Conservation (phyloP, 2,113 vertebrate species). For the Hippocampus guttulatus region DNA sequence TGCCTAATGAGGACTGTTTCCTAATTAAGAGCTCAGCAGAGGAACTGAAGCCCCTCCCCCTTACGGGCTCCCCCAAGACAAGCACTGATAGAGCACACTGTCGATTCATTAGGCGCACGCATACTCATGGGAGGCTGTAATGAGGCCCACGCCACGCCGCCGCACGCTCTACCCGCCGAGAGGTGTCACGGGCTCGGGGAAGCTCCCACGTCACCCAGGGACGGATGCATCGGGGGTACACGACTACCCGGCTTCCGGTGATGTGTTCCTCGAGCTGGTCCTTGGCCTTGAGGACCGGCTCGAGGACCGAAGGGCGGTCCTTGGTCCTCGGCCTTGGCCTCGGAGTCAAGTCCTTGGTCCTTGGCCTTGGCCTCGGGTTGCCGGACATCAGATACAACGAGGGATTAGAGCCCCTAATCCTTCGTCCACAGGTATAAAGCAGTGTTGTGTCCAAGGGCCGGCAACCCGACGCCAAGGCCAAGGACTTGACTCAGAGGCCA, state of each 20-base stretch:
- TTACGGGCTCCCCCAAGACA: constrained; percentile 30
- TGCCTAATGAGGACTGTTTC: constrained; percentile 73
- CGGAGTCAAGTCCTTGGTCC: too few species aligned
- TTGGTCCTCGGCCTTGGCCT: too few species aligned
- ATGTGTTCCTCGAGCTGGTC: too few species aligned
- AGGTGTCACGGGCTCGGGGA: constrained; percentile 54
- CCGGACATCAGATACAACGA: too few species aligned
- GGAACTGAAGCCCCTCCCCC: constrained; percentile 54
- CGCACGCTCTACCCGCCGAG: constrained; percentile 50
- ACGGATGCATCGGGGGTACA: background rate
- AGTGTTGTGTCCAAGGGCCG: too few species aligned
- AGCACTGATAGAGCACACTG: constrained; percentile 71
- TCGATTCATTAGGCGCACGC: constrained; percentile 69
- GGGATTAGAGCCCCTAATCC: too few species aligned
- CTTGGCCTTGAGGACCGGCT: too few species aligned
- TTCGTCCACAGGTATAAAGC: too few species aligned
- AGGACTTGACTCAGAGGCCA: too few species aligned
- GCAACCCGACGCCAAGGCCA: too few species aligned
- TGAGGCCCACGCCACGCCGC: constrained; percentile 54
- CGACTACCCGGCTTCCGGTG: constrained; percentile 17
- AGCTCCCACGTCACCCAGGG: background rate
- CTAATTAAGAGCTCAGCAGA: constrained; percentile 74
- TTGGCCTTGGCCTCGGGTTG: too few species aligned
- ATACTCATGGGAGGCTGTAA: constrained; percentile 65
- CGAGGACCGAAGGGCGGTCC: too few species aligned